Evolutionary conservation across 2,797 vertebrate species (phyloP), one percentile per base, ranked within the genome.

Genomic region (Sebastes umbrosus): DNA sequence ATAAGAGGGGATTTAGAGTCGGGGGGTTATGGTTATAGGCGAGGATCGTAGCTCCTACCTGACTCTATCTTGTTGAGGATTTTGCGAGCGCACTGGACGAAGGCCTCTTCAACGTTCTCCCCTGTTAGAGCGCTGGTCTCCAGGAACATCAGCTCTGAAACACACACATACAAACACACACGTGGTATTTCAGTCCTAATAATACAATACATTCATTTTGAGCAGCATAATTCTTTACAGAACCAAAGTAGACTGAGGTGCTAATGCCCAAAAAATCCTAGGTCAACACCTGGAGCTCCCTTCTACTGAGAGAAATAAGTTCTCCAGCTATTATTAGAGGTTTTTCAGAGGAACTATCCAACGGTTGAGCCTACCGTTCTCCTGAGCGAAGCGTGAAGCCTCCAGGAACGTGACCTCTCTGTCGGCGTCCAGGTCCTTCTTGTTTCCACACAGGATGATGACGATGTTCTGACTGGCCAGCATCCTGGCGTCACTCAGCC

Each of bases 21-120:
- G 4, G 14, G 39, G 39, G 66, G 12, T 58, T 31, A 46, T 7
- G 13, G 55, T 16, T 58, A 46, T 4, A 32, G n/a, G 31, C 20
- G 39, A 60, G 32, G 69, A 54, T n/a, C 5, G 10, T 22, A 32
- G 24, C 31, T 79, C 81, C 25, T 89, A 99, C 98, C 98, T 86
- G 98, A 98, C 85, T 99, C 98, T 1, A 99, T 99, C 94, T 99
- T 98, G 92, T 97, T 98, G 78, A 99, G 95, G 85, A 99, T 99
- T 94, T 97, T 98, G 58, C 98, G 95, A 18, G 97, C 97, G 10
- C 98, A 98, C 90, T 98, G 98, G 27, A 98, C 93, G 87, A 98
- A 98, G 1, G 97, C 98, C 86, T 99, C 98, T 77, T 98, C 97
- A 54, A 98, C 98, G 0, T 98, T 99, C 89, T 98, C 97, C 0